phyloP scores from a whole-genome alignment of 2,113 vertebrate species.

The Natator depressus region DNA sequence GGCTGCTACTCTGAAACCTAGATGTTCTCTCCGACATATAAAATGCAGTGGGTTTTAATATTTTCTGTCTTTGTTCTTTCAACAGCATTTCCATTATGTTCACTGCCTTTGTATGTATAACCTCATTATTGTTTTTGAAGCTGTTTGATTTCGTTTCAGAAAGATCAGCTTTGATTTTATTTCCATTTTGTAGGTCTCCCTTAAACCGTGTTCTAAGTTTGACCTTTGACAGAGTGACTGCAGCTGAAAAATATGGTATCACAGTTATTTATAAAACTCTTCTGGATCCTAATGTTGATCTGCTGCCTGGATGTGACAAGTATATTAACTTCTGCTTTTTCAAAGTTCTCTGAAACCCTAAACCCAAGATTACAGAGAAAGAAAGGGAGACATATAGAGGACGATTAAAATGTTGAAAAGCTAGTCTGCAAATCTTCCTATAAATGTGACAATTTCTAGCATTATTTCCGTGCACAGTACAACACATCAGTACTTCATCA shows the following conservation, averaged over 20 bases:
- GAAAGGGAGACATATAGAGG: background rate
- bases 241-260: constrained; percentile 37
- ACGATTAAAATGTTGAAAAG: background rate
- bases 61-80: background rate
- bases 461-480: background rate
- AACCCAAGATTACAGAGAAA: background rate
- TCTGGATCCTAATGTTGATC: constrained; percentile 36
- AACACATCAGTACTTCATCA: background rate
- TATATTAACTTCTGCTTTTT: constrained; percentile 33
- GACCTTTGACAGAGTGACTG: constrained; percentile 65
- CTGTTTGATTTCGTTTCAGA: background rate
- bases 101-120: background rate
- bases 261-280: constrained; percentile 51
- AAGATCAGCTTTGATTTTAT: constrained; percentile 55
- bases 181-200: constrained; percentile 62
- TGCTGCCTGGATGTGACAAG: constrained; percentile 65
- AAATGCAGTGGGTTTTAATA: background rate
- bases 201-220: constrained; percentile 56
- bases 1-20: too few species aligned
- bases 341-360: constrained; percentile 12
- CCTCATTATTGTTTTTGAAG: constrained; percentile 37
- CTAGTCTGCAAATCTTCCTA: background rate
- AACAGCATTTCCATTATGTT: background rate
- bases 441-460: background rate
- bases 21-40: background rate